A percentile compares a stretch with the other conserved stretches of the same genome.
phyloP scores from a whole-genome alignment of 2,797 vertebrate species.

The Rhabdophis nuchalis region DNA sequence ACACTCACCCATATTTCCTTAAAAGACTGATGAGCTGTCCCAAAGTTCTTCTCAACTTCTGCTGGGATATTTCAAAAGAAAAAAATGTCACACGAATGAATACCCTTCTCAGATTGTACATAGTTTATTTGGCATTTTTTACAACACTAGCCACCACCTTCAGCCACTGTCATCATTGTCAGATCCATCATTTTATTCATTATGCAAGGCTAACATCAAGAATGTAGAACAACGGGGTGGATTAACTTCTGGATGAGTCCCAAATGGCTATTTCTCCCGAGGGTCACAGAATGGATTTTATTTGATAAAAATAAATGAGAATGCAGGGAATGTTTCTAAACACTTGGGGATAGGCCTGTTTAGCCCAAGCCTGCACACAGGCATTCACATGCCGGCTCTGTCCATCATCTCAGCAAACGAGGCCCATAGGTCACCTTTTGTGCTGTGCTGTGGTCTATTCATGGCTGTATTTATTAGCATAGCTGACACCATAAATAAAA shows the following conservation, averaged over 20 bases:
- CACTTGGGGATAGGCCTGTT: background rate
- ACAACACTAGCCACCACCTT: background rate
- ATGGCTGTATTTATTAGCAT: background rate
- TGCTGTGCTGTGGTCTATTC: background rate
- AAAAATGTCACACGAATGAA: no score
- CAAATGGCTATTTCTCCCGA: background rate
- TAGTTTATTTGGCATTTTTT: background rate
- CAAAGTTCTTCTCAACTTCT: background rate
- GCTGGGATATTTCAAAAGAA: background rate
- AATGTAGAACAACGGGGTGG: background rate
- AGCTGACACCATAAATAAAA: slow-evolving; percentile 35
- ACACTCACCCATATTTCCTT: background rate
- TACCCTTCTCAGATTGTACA: background rate
- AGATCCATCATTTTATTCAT: background rate
- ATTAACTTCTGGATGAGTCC: background rate
- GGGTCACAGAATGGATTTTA: background rate
- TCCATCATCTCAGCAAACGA: slow-evolving; percentile 7
- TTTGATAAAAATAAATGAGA: background rate
- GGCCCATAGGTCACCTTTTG: background rate
- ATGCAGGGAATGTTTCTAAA: background rate
- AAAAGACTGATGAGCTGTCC: background rate
- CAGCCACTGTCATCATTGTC: background rate
- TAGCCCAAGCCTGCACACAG: background rate
- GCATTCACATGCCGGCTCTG: background rate
- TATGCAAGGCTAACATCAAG: background rate